phyloP scores from a whole-genome alignment of 2,888 invertebrate species.

The Luperina testacea region DNA sequence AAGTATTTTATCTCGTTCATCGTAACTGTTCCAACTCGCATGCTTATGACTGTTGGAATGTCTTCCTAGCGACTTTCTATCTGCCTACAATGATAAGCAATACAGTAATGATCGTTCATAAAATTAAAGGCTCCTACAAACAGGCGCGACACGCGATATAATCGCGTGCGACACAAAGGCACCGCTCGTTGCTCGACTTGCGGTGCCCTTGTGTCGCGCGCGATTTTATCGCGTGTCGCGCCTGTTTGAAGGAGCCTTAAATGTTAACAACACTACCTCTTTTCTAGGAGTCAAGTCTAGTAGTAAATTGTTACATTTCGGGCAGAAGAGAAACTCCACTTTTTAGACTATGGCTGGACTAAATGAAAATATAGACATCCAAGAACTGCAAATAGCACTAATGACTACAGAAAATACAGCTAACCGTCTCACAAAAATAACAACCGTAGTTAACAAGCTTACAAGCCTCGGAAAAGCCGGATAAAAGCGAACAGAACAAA shows the following conservation, averaged over 20 bases:
- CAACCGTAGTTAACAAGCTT: conserved; percentile 23
- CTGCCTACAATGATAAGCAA: conserved; percentile 2
- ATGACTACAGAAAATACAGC: conserved; percentile 10
- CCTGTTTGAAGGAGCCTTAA: background rate
- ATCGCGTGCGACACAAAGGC: too few relatives aligned
- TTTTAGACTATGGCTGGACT: background rate
- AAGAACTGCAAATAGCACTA: background rate
- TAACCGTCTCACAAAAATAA: conserved; percentile 22
- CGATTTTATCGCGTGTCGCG: too few relatives aligned
- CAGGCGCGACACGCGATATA: too few relatives aligned
- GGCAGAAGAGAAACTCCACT: background rate
- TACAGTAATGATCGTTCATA: conserved; percentile 12
- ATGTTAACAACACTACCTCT: background rate
- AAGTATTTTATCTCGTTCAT: conserved; percentile 37
- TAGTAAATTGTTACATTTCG: background rate
- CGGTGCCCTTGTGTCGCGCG: too few relatives aligned
- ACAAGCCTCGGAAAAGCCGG: conserved; percentile 35
- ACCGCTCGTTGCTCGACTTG: too few relatives aligned
- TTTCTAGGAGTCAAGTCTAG: background rate
- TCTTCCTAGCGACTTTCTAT: conserved; percentile 31
- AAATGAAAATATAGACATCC: background rate
- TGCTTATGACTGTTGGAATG: conserved; percentile 4
- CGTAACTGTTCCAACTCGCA: conserved; percentile 16
- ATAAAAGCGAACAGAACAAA: conserved; percentile 50
- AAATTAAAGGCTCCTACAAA: background rate